Evolutionary conservation across 2,113 vertebrate species (phyloP), one percentile per base, ranked within the genome.

Genomic region (Phocoena sinus): DNA sequence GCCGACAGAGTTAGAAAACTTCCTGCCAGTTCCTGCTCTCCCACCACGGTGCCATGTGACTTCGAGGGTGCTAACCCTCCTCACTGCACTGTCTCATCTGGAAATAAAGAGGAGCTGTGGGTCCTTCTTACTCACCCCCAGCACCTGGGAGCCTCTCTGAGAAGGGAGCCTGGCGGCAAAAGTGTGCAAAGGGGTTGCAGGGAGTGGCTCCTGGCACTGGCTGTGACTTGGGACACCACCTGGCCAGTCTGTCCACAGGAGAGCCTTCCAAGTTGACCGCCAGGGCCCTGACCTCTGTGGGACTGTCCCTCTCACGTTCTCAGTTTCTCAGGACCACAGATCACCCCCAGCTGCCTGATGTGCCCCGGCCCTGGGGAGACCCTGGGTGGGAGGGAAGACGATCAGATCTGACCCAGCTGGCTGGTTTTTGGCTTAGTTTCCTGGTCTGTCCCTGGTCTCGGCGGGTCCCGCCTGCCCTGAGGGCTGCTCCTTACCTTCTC

Each of bases 401-500:
- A 31, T 3, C 25, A 65, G 82, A 26, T 3, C 70, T 1, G 3
- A 23, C 58, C 3, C 0, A 5, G 62, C 79, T 15, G 3, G 26
- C n/a, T 47, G 12, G 4, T 33, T 28, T 79, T 2, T 20, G 56
- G 60, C 44, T 53, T 5, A 6, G 47, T 7, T 5, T 71, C 71
- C 25, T 3, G 12, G 82, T 44, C 15, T 1, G 15, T 71, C 23
- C n/a, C 41, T 26, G 31, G 71, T 44, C 76, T 31, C 36, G 31
- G 70, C 3, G 5, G 47, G 17, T 67, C 38, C 76, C 17, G 0
- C 11, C 10, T 9, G 15, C 14, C 73, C 76, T 4, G 0, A 36
- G 6, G 56, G 33, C 73, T 4, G 4, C 20, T 47, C 77, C 98
- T 98, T 98, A 99, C 99, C 99, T 99, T 99, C 97, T 99, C 99